These are phyloP conservation scores for Tetrax tetrax DNA, from an alignment of 2,113 vertebrate genomes.

Conservation along the genomic window DNA sequence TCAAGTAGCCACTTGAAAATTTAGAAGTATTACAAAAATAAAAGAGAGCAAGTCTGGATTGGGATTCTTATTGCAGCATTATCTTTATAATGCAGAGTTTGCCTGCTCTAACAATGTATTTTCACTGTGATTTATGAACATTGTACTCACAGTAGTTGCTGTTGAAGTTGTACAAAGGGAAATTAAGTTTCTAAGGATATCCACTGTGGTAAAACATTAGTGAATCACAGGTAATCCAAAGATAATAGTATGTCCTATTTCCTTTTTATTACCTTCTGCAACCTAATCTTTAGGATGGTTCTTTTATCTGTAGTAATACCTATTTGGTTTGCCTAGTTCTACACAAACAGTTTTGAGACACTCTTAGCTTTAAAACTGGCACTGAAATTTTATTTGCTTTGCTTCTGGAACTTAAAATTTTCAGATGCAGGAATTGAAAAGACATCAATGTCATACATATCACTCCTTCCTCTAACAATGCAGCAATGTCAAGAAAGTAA, in stretches of 20 bases:
- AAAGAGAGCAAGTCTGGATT: background rate
- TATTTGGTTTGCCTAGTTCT: background rate
- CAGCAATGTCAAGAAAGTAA: background rate
- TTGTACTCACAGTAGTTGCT: background rate
- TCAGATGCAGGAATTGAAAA: background rate
- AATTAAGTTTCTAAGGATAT: conserved; percentile 25
- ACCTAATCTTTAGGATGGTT: background rate
- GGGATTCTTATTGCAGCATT: background rate
- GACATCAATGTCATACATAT: background rate
- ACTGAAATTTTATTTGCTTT: background rate
- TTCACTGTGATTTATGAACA: background rate
- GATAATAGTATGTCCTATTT: background rate
- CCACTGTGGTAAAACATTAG: background rate
- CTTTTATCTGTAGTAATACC: background rate
- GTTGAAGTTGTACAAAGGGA: background rate
- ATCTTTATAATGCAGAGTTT: background rate
- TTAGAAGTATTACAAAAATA: background rate
- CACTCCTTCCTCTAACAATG: background rate
- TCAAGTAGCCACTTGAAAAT: background rate
- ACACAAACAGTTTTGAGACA: background rate
- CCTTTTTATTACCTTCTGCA: conserved; percentile 21
- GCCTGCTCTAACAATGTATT: background rate
- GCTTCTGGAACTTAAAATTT: background rate
- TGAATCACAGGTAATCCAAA: background rate
- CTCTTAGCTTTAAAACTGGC: background rate